These are phyloP conservation scores for Marmota monax DNA, from an alignment of 2,113 vertebrate genomes.

Conservation along the genomic window DNA sequence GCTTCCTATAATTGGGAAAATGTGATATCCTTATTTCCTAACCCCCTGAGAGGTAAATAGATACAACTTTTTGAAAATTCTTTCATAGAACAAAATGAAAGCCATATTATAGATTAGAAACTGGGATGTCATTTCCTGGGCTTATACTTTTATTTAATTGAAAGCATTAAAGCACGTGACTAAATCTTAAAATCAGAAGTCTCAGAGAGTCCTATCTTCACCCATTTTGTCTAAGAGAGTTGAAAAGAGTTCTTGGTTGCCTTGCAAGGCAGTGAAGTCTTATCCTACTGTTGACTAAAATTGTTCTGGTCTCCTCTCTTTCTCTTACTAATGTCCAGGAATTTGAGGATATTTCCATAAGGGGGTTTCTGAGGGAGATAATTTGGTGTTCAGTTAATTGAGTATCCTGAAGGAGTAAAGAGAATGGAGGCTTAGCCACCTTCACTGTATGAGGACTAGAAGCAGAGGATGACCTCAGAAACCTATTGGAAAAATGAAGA, in stretches of 20 bases:
- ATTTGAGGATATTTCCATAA: not conserved
- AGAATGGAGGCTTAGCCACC: not conserved
- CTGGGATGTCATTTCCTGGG: not conserved
- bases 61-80: constrained; percentile 3
- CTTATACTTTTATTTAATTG: not conserved
- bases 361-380: not conserved
- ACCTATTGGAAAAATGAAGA: not conserved
- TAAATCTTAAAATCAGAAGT: not conserved
- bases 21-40: not conserved
- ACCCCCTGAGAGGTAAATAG: not conserved
- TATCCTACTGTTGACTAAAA: not conserved
- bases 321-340: not conserved
- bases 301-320: not conserved
- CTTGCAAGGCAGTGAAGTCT: not conserved
- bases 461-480: not conserved
- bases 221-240: not conserved
- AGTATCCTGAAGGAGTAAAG: constrained; percentile 1
- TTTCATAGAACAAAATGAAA: constrained; percentile 11
- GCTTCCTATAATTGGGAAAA: not conserved
- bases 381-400: constrained; percentile 20
- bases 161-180: not conserved
- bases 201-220: not conserved
- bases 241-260: not conserved
- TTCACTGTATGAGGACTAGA: not conserved
- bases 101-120: not conserved